Base-by-base conservation (phyloP, 2,113 vertebrate species). In the Neolamprologus hecqui region DNA sequence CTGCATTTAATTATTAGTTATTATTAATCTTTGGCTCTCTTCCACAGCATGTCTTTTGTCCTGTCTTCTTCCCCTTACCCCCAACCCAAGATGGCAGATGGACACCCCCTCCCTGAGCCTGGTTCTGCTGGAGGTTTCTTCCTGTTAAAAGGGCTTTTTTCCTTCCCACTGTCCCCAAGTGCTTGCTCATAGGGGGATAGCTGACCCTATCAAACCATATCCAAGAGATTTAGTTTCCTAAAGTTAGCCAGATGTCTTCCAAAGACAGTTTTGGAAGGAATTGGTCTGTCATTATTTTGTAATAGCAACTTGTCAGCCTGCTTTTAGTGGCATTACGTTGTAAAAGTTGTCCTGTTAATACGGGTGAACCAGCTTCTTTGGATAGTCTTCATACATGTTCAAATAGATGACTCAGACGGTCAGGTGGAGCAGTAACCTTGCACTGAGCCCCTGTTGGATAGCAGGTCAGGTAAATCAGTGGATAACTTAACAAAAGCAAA, bases 21-120 rank as follows among this genome's bases (percentile, higher is more conserved):
- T 40, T 40, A 68, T 40, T 68, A 0, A 40, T 40, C 4, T 68
- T 21, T 68, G 63, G 11, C 63, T 68, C 11, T 21, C 19, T 40
- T 68, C 63, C 63, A 68, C 35, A 68, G 3, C 7, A 21, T 40
- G 33, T 21, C 19, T 40, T 68, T 40, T 21, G 11, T 68, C 11
- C 35, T 68, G 63, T 40, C 4, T 2, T 40, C 19, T 21, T 68
- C 33, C 63, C 19, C 63, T 68, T 13, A 40, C 35, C 35, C 19
- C 35, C 4, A 68, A 21, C 63, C 35, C 19, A 21, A 40, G 6
- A 40, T 68, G 35, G 63, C 63, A 68, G 35, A 40, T 68, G 33
- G 63, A 0, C 11, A 0, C 19, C 4, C 4, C 35, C 11, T 40
- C 63, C 11, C 63, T 14, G 33, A 68, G 19, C 63, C 63, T 68